phyloP scores from a whole-genome alignment of 2,113 vertebrate species.

The Xenopus tropicalis region DNA sequence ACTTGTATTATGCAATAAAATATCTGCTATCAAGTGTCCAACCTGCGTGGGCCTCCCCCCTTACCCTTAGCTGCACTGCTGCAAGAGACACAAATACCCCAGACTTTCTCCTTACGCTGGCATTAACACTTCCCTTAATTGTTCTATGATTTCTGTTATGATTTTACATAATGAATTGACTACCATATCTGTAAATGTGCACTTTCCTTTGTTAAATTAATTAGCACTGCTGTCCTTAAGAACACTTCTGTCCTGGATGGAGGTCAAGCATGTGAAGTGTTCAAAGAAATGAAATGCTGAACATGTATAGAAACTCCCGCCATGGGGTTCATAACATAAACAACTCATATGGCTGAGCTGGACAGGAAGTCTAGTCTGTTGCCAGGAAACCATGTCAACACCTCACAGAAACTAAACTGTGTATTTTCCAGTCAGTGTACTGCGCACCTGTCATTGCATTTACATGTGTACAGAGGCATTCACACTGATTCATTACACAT shows the following conservation, averaged over 20 bases:
- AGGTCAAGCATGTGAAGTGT: not conserved
- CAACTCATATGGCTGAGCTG: not conserved
- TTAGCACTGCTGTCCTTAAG: not conserved
- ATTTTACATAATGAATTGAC: not conserved
- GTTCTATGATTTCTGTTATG: not conserved
- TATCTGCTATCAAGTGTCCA: no score
- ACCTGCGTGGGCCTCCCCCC: no score
- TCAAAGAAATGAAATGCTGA: not conserved
- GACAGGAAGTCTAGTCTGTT: conserved; percentile 12
- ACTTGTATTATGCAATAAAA: no score
- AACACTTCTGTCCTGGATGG: not conserved
- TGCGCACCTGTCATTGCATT: no score
- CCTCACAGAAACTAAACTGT: conserved; percentile 2
- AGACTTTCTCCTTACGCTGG: not conserved
- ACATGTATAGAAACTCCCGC: no score
- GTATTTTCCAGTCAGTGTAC: not conserved
- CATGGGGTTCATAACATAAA: conserved; percentile 10
- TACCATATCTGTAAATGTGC: no score
- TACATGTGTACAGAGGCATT: no score
- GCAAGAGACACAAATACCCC: not conserved
- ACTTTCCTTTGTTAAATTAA: not conserved
- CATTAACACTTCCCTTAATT: not conserved
- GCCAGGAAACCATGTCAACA: conserved; percentile 15
- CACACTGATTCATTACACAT: no score
- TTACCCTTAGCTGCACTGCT: no score